Evolutionary conservation across 2,888 invertebrate species (phyloP).

Genomic region (Apomyelois bistriatella): DNA sequence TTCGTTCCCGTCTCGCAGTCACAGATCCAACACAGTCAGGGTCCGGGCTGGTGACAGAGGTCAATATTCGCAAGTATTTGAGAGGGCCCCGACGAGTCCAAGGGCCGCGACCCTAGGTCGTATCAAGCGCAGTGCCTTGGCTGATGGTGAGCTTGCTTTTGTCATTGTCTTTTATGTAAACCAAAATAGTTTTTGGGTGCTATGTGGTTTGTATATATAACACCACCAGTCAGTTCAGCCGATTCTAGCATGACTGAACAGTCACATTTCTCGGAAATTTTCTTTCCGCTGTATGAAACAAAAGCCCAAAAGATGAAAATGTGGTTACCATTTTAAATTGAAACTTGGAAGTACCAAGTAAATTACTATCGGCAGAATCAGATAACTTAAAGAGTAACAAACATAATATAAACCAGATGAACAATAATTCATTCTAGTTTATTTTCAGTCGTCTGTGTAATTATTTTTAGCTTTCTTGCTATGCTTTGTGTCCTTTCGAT

Average conservation of each 20-base stretch:
- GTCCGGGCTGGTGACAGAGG: slow-evolving; percentile 69
- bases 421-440: too few species aligned
- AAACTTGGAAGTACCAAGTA: too few species aligned
- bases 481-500: slow-evolving; percentile 14
- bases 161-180: slow-evolving; percentile 1
- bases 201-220: too few species aligned
- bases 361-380: too few species aligned
- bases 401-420: too few species aligned
- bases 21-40: slow-evolving; percentile 55
- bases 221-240: too few species aligned
- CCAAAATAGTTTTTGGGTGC: background rate
- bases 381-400: too few species aligned
- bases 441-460: background rate
- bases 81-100: slow-evolving; percentile 78
- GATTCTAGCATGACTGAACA: too few species aligned
- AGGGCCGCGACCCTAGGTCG: slow-evolving; percentile 67
- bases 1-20: slow-evolving; percentile 62
- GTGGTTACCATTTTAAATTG: too few species aligned
- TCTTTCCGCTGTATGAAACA: too few species aligned
- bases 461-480: slow-evolving; percentile 18
- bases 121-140: slow-evolving; percentile 59
- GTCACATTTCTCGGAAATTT: too few species aligned
- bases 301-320: too few species aligned
- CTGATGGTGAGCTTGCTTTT: slow-evolving; percentile 46
- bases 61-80: slow-evolving; percentile 78